Evolutionary conservation across 2,888 invertebrate species (phyloP), one percentile per base, ranked within the genome.

Genomic region (Drosophila testacea): DNA sequence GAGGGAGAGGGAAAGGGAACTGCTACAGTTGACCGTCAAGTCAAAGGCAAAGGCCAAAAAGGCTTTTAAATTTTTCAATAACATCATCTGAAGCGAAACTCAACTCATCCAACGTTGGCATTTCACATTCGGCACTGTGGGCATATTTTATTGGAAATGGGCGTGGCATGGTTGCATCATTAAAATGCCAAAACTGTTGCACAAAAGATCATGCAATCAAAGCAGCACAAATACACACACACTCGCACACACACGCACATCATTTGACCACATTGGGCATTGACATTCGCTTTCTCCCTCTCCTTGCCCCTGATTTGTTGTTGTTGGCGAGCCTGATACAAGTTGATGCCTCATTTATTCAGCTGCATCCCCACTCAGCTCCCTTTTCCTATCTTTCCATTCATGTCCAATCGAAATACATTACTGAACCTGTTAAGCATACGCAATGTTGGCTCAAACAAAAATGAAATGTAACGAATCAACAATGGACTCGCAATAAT

Each of bases 1-100:
- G 6, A 10, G 6, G 38, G 22, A 52, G 10, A 5, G 38, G n/a
- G 50, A 22, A 1, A 10, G 30, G 30, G 5, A 16, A 22, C 32
- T 32, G 22, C 52, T 41, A 10, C 47, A 63, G 6, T 42, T 62
- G 59, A 52, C 39, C 6, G 10, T 10, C 46, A 69, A 67, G 32
- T 56, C 61, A 48, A 77, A 34, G 36, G 42, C 73, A 61, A 77
- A 69, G 60, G 56, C 57, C 55, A 61, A 57, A 47, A 67, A 30
- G 30, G 61, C 61, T 13, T 65, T 82, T 9, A 72, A 69, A 48
- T 85, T 82, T 60, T 75, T 82, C 39, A 77, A 85, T 47, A 79
- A 85, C 64, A 83, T 85, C 78, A 71, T 83, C 55, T 83, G 69
- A 57, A 63, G 52, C 27, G 34, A 7, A 27, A 36, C 5, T 6